Conservation (phyloP, 2,113 vertebrate species). For the Pedetes capensis region DNA sequence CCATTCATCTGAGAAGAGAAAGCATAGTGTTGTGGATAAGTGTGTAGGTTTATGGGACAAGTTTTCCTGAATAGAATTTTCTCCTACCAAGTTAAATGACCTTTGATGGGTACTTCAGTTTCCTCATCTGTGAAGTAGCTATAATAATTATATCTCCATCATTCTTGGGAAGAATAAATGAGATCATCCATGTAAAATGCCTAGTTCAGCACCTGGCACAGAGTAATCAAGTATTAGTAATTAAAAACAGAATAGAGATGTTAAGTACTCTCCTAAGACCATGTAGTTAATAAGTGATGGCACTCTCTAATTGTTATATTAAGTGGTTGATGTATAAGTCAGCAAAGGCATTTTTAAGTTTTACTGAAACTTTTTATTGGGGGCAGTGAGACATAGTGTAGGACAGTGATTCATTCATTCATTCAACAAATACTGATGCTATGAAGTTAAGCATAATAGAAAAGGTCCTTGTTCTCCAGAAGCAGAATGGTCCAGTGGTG, state of each 20-base stretch:
- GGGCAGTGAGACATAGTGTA: neutral
- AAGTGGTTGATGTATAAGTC: neutral
- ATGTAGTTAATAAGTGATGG: neutral
- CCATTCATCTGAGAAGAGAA: neutral
- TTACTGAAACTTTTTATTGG: neutral
- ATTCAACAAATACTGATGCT: neutral
- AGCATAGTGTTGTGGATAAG: neutral
- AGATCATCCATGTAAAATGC: neutral
- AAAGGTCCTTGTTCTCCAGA: neutral
- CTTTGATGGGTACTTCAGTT: neutral
- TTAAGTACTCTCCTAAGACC: neutral
- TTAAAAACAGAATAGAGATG: neutral
- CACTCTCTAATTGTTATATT: neutral
- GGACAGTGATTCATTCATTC: neutral
- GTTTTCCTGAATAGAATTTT: neutral
- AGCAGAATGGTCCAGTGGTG: neutral
- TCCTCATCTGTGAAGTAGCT: neutral
- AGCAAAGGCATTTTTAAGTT: neutral
- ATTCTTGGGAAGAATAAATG: neutral
- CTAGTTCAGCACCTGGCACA: neutral
- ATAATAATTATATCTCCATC: neutral
- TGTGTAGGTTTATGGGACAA: neutral
- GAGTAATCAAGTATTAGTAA: neutral
- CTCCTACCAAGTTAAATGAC: neutral
- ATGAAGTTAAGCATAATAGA: neutral